These are phyloP conservation scores for Psococerastis gibbosa DNA, from an alignment of 2,888 invertebrate genomes.

Conservation along the genomic window DNA sequence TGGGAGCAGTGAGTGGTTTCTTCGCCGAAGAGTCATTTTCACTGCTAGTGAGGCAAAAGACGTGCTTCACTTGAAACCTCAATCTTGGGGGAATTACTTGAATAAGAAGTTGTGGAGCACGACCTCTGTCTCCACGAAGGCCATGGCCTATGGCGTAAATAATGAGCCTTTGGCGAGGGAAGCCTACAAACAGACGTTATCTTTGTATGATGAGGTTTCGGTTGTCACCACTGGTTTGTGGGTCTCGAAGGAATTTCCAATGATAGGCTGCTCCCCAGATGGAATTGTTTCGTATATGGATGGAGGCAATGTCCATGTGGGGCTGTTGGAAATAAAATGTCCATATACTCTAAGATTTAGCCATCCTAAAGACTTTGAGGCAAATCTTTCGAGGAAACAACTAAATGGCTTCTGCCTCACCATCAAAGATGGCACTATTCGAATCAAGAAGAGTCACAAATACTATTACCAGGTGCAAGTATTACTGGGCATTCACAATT, in stretches of 20 bases:
- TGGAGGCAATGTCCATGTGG: background rate
- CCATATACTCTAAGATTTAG: background rate
- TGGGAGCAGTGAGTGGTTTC: background rate
- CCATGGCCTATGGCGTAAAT: background rate
- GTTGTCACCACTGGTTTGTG: background rate
- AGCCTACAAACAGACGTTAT: background rate
- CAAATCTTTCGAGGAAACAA: background rate
- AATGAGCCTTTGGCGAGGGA: background rate
- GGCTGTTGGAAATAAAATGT: constrained; percentile 8
- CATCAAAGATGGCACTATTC: background rate
- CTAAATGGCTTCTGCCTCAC: background rate
- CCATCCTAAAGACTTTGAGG: constrained; percentile 1
- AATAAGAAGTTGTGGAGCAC: background rate
- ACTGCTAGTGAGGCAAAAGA: background rate
- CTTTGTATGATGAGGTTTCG: background rate
- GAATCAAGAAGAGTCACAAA: background rate
- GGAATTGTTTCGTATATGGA: background rate
- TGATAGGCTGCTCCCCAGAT: constrained; percentile 1
- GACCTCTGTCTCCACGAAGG: background rate
- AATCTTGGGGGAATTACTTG: background rate
- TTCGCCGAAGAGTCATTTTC: background rate
- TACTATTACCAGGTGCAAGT: constrained; percentile 6
- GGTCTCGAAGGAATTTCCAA: background rate
- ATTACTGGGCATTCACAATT: constrained; percentile 1
- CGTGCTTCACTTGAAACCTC: background rate